phyloP scores from a whole-genome alignment of 1,140 invertebrate genomes.

The Ceratitis capitata region DNA sequence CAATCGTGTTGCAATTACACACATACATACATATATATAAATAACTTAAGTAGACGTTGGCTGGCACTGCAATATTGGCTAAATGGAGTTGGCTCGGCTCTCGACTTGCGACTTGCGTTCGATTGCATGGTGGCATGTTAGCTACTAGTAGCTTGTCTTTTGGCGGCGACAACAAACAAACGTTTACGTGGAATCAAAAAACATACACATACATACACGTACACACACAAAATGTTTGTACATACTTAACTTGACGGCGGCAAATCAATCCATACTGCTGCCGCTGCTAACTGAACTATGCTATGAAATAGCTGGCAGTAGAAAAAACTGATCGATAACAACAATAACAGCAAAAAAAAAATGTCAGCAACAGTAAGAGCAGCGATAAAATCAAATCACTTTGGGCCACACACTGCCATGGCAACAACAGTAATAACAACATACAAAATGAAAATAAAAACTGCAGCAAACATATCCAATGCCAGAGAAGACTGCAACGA shows the following conservation, averaged over 20 bases:
- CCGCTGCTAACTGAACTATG: background rate
- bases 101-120: background rate
- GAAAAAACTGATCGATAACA: background rate
- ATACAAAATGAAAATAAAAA: background rate
- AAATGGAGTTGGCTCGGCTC: background rate
- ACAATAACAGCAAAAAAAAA: background rate
- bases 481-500: background rate
- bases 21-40: too few species aligned
- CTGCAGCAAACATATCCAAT: background rate
- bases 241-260: background rate
- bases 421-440: background rate
- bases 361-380: background rate
- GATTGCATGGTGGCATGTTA: background rate
- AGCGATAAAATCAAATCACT: constrained; percentile 33
- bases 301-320: background rate
- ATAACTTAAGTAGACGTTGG: too few species aligned
- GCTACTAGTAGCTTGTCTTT: background rate
- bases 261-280: background rate
- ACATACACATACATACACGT: background rate
- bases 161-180: background rate
- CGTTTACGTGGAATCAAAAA: too few species aligned
- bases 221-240: background rate
- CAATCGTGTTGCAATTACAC: background rate
- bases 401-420: background rate
- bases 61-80: background rate